phyloP scores from a whole-genome alignment of 2,113 vertebrate genomes.

The Crocuta crocuta region DNA sequence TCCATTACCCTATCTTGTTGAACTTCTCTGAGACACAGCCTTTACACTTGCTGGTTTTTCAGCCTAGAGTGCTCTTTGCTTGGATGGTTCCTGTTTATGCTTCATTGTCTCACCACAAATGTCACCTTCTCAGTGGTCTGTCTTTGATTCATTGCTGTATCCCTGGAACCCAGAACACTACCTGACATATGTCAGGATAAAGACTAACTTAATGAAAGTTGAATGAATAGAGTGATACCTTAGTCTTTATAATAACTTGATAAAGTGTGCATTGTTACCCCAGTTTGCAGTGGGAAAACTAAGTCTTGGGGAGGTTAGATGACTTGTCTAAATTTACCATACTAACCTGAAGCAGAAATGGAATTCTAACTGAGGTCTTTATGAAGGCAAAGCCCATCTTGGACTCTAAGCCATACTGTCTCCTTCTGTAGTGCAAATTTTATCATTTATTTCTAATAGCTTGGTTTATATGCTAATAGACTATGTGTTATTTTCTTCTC shows the following conservation, averaged over 20 bases:
- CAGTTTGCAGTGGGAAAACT: not conserved
- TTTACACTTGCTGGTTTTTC: not conserved
- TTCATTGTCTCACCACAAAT: not conserved
- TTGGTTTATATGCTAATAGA: constrained; percentile 32
- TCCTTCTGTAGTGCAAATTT: constrained; percentile 11
- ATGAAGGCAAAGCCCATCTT: not conserved
- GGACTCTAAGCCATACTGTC: not conserved
- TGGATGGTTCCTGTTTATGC: not conserved
- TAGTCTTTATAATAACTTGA: not conserved
- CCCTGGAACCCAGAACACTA: not conserved
- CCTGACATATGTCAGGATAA: not conserved
- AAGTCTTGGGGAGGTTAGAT: not conserved
- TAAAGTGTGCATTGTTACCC: not conserved
- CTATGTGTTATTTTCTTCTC: not conserved
- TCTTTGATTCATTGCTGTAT: not conserved
- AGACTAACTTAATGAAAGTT: not conserved
- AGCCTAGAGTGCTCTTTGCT: not conserved
- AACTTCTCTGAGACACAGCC: not conserved
- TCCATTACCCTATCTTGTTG: not conserved
- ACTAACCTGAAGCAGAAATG: not conserved
- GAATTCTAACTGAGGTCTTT: not conserved
- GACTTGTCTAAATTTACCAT: not conserved
- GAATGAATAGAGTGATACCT: not conserved
- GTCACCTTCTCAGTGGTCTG: not conserved
- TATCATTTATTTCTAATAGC: constrained; percentile 32